phyloP scores from a whole-genome alignment of 2,797 vertebrate species.

The Protonibea diacanthus region DNA sequence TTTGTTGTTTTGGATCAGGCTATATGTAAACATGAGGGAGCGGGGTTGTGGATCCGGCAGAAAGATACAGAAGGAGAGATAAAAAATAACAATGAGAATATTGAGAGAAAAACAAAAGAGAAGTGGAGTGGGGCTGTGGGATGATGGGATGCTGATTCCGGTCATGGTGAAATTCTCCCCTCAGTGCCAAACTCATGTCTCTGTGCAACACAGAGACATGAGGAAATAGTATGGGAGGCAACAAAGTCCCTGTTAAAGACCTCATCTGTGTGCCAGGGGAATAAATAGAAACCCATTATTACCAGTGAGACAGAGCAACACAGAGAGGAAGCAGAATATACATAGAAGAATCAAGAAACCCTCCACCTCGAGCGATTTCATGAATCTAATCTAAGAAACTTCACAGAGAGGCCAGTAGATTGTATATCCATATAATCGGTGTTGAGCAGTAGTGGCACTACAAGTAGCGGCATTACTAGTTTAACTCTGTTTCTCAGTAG shows the following conservation, averaged over 20 bases:
- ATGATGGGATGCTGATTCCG: slow-evolving; percentile 62
- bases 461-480: too few species aligned
- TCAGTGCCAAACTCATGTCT: slow-evolving; percentile 60
- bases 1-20: slow-evolving; percentile 68
- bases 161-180: slow-evolving; percentile 67
- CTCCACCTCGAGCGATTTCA: slow-evolving; percentile 43
- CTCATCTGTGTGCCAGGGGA: slow-evolving; percentile 60
- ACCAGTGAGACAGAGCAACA: slow-evolving; percentile 50
- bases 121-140: slow-evolving; percentile 32
- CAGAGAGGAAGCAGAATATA: slow-evolving; percentile 36
- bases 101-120: slow-evolving; percentile 48
- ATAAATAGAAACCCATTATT: slow-evolving; percentile 74
- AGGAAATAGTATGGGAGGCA: slow-evolving; percentile 63
- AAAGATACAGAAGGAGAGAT: slow-evolving; percentile 41
- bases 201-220: slow-evolving; percentile 39
- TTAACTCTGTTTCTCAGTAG: too few species aligned
- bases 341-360: slow-evolving; percentile 22
- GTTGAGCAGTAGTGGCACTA: too few species aligned
- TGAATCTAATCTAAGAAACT: slow-evolving; percentile 52
- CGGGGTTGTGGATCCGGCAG: slow-evolving; percentile 51
- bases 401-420: slow-evolving; percentile 1
- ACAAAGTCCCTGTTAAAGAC: slow-evolving; percentile 66
- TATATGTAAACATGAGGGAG: slow-evolving; percentile 76
- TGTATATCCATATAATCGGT: slow-evolving; percentile 15
- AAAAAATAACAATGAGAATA: slow-evolving; percentile 31